Evolutionary conservation across 1,140 invertebrate genomes (phyloP).

Genomic region (Gonioctena quinquepunctata): DNA sequence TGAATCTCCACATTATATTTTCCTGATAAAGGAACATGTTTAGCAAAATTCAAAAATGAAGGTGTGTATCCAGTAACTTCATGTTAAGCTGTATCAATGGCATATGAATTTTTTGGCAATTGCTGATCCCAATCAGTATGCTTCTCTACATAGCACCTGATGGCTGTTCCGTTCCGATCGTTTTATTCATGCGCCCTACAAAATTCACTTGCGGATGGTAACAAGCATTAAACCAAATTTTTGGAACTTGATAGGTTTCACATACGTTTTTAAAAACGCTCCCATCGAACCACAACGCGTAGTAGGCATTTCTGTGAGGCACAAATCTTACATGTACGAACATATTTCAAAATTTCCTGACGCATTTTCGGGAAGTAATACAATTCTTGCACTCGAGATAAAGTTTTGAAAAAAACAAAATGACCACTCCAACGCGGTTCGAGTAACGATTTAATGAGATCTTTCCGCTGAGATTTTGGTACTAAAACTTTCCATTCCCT

Average conservation of each 20-base stretch:
- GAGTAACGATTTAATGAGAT: not conserved
- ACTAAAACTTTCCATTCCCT: slow-evolving; percentile 19
- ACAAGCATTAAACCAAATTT: not conserved
- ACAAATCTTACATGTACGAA: not conserved
- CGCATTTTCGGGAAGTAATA: not conserved
- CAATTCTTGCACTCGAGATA: not conserved
- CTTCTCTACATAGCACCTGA: not conserved
- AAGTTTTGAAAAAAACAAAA: not conserved
- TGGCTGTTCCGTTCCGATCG: too few species aligned
- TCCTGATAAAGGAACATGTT: not conserved
- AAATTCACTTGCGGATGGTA: slow-evolving; percentile 13
- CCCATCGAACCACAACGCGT: not conserved
- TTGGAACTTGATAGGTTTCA: not conserved
- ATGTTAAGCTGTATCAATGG: too few species aligned
- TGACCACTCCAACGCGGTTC: not conserved
- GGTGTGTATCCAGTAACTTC: too few species aligned
- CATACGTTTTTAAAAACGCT: not conserved
- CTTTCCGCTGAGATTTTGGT: not conserved
- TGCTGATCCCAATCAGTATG: not conserved
- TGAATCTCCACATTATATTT: not conserved
- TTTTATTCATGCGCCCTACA: slow-evolving; percentile 25
- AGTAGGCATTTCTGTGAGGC: not conserved
- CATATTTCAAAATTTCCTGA: not conserved
- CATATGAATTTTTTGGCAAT: not conserved
- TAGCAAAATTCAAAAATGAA: not conserved